Conservation (phyloP, 2,888 invertebrate genomes). For the Nebria salina region DNA sequence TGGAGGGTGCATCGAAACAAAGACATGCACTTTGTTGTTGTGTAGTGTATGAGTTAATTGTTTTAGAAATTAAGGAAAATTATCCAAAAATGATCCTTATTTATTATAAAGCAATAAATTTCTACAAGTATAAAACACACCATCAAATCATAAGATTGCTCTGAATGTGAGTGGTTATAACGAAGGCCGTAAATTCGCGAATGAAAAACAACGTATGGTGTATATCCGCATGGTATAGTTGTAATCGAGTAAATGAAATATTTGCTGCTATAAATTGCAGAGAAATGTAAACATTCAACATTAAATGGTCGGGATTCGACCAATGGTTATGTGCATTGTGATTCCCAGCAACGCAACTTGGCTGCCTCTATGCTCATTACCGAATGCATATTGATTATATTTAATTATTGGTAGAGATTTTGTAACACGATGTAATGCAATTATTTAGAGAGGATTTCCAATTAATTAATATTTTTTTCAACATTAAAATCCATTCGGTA, state of each 20-base stretch:
- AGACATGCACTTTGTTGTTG: too few relatives aligned
- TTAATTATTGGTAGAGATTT: conserved; percentile 29
- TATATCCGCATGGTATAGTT: not conserved
- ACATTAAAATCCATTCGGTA: conserved; percentile 30
- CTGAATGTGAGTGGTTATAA: too few relatives aligned
- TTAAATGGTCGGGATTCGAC: not conserved
- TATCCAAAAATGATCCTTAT: too few relatives aligned
- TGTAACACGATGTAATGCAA: conserved; percentile 21
- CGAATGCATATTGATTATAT: conserved; percentile 26
- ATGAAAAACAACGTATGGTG: not conserved
- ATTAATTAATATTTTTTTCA: conserved; percentile 38
- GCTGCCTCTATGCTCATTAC: not conserved
- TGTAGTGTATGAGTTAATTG: too few relatives aligned
- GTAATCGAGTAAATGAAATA: conserved; percentile 2
- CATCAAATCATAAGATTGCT: too few relatives aligned
- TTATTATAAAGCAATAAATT: too few relatives aligned
- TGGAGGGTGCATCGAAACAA: too few relatives aligned
- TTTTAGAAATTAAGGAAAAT: too few relatives aligned
- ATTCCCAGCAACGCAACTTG: not conserved
- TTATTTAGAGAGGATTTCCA: conserved; percentile 42
- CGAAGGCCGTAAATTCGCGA: not conserved
- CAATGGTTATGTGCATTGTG: not conserved
- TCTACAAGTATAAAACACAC: too few relatives aligned
- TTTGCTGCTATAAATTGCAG: not conserved
- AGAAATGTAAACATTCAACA: not conserved